A percentile compares a stretch with the other conserved stretches of the same genome.
Evolutionary conservation across 2,113 vertebrate genomes (phyloP).

Genomic region (Calypte anna): DNA sequence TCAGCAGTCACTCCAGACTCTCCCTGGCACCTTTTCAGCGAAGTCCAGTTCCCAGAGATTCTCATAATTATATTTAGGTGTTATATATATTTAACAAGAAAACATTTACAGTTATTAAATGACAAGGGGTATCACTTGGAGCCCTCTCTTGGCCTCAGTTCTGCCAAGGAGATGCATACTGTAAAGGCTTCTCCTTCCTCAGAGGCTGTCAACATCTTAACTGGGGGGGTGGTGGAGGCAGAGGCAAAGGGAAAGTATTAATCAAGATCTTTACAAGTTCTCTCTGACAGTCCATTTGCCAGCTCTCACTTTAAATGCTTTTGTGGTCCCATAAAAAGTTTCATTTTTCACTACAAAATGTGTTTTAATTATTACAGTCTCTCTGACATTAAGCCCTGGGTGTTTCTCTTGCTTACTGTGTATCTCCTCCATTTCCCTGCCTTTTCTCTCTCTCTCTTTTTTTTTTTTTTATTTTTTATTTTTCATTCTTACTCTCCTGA

Average conservation of each 20-base stretch:
- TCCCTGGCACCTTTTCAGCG: conserved; percentile 53
- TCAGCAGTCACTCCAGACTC: conserved; percentile 33
- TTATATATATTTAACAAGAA: conserved; percentile 39
- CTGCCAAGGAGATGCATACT: conserved; percentile 6
- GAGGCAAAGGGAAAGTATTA: conserved; percentile 38
- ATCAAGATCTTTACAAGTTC: conserved; percentile 55
- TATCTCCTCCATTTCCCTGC: not conserved
- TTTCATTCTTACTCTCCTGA: not conserved
- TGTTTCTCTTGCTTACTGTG: conserved; percentile 43
- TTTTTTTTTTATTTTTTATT: not conserved
- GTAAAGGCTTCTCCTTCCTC: not conserved
- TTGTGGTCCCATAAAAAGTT: conserved; percentile 69
- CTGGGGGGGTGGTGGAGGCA: not conserved
- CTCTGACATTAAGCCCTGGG: conserved; percentile 48
- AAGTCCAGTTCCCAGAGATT: conserved; percentile 23
- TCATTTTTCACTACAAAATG: conserved; percentile 59
- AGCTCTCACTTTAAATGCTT: conserved; percentile 57
- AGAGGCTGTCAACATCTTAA: conserved; percentile 36
- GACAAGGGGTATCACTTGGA: conserved; percentile 36
- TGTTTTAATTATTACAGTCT: conserved; percentile 56
- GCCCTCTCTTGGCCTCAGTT: not conserved
- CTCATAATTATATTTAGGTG: conserved; percentile 10
- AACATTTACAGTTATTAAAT: conserved; percentile 29
- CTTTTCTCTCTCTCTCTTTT: not conserved
- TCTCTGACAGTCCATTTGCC: conserved; percentile 52